Conservation (phyloP, 2,888 invertebrate genomes). For the Lithophane ornitopus region DNA sequence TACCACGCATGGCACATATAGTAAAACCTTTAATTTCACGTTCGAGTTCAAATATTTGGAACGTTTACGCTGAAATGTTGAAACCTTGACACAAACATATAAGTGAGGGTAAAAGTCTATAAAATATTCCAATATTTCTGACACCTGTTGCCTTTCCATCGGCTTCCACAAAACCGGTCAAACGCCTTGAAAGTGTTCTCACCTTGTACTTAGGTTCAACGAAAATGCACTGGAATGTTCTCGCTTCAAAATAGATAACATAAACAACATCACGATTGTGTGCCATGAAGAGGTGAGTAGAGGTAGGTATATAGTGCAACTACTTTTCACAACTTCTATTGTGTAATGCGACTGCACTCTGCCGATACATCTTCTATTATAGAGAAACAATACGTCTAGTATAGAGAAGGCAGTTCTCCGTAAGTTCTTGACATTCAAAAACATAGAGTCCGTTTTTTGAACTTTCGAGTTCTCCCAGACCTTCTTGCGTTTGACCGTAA, state of each 20-base stretch:
- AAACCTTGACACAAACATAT: slow-evolving; percentile 39
- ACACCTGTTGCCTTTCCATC: slow-evolving; percentile 67
- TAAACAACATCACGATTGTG: slow-evolving; percentile 7
- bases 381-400: neutral
- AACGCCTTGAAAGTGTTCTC: slow-evolving; percentile 58
- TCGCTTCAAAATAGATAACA: neutral
- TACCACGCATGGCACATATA: slow-evolving; percentile 5
- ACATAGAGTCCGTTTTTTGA: neutral
- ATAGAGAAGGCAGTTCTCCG: neutral
- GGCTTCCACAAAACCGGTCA: slow-evolving; percentile 62
- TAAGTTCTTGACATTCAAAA: neutral
- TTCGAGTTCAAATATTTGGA: slow-evolving; percentile 38
- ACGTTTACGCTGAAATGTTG: slow-evolving; percentile 30
- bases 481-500: neutral
- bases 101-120: slow-evolving; percentile 29
- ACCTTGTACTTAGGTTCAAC: slow-evolving; percentile 39
- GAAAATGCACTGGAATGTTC: slow-evolving; percentile 13
- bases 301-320: neutral
- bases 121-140: slow-evolving; percentile 54
- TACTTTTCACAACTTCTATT: neutral
- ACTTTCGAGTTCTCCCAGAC: neutral
- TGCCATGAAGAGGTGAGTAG: neutral
- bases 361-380: neutral
- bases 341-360: neutral
- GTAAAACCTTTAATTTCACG: slow-evolving; percentile 13